Conservation (phyloP, 1,140 invertebrate species). For the Danaus melanippus region DNA sequence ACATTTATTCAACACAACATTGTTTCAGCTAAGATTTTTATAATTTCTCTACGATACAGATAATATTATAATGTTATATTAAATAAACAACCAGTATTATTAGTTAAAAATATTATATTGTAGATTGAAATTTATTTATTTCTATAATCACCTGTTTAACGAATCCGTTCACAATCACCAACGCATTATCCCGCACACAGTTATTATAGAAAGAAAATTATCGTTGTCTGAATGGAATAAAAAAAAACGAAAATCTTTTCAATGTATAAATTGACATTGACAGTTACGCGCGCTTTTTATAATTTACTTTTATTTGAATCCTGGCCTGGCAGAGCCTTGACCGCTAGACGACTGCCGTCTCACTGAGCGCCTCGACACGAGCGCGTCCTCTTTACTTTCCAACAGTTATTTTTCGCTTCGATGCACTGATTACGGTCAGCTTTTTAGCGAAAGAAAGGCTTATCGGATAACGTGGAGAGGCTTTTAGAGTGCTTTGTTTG, state of each 20-base stretch:
- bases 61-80: too few relatives aligned
- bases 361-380: conserved; percentile 42
- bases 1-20: conserved; percentile 6
- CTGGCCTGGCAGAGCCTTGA: conserved; percentile 54
- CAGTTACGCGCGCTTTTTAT: conserved; percentile 50
- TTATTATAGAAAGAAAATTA: conserved; percentile 23
- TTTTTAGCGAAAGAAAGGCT: conserved; percentile 48
- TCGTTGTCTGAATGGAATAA: conserved; percentile 35
- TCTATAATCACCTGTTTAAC: conserved; percentile 63
- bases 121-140: conserved; percentile 9
- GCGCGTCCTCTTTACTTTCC: conserved; percentile 38
- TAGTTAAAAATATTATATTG: neutral
- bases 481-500: conserved; percentile 25
- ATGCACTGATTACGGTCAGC: conserved; percentile 57
- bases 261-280: conserved; percentile 34
- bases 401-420: conserved; percentile 63
- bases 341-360: conserved; percentile 56
- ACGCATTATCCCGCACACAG: conserved; percentile 61
- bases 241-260: conserved; percentile 17
- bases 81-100: too few relatives aligned
- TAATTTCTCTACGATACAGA: too few relatives aligned
- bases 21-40: too few relatives aligned
- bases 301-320: conserved; percentile 43
- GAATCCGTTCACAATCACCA: conserved; percentile 59
- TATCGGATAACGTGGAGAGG: conserved; percentile 25